phyloP scores from a whole-genome alignment of 2,113 vertebrate genomes.

The Melanocharis versteri region DNA sequence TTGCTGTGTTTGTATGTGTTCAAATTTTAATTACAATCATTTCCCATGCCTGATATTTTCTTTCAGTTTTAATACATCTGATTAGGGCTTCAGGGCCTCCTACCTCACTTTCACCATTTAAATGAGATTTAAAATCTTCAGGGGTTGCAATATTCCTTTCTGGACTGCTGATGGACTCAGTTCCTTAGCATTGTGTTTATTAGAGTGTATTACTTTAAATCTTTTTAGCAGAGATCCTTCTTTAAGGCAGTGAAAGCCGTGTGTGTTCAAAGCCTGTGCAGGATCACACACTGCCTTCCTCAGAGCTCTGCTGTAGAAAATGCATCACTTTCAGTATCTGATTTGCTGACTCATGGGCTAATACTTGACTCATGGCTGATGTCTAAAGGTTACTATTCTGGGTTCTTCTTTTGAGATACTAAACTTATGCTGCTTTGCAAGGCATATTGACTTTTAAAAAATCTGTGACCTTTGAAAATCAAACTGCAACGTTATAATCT shows the following conservation, averaged over 20 bases:
- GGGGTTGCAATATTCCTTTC: background rate
- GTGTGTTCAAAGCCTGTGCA: background rate
- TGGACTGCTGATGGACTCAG: background rate
- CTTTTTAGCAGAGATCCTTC: background rate
- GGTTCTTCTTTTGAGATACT: background rate
- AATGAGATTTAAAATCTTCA: background rate
- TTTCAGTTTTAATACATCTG: slow-evolving; percentile 49
- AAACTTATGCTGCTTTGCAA: background rate
- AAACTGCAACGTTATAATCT: background rate
- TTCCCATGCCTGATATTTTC: slow-evolving; percentile 47
- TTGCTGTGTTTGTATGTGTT: background rate
- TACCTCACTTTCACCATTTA: background rate
- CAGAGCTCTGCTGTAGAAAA: background rate
- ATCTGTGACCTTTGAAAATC: background rate
- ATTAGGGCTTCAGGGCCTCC: background rate
- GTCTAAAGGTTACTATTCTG: background rate
- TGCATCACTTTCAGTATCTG: background rate
- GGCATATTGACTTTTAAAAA: background rate
- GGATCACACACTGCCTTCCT: background rate
- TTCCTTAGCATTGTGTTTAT: background rate
- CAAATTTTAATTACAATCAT: slow-evolving; percentile 41
- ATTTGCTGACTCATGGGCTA: background rate
- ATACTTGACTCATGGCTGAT: background rate
- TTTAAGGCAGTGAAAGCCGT: background rate
- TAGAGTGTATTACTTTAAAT: background rate